These are phyloP conservation scores for Euphydryas editha DNA, from an alignment of 2,888 invertebrate genomes.

Conservation along the genomic window DNA sequence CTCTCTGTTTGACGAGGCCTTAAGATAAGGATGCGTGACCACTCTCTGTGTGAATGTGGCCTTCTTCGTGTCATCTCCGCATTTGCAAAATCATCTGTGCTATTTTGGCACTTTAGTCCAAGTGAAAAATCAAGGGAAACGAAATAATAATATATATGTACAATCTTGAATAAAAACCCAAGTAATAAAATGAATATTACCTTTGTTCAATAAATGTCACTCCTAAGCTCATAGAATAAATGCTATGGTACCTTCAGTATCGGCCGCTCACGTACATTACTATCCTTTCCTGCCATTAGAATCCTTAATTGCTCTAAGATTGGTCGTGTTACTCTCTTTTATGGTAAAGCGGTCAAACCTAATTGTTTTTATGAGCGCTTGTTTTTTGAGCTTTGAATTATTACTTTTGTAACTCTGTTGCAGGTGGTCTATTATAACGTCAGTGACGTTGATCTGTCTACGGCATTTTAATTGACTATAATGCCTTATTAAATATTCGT, in stretches of 20 bases:
- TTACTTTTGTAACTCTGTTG: slow-evolving; percentile 67
- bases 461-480: slow-evolving; percentile 65
- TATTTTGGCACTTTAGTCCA: no score
- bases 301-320: slow-evolving; percentile 78
- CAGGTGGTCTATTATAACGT: slow-evolving; percentile 73
- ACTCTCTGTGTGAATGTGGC: no score
- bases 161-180: no score
- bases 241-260: slow-evolving; percentile 47
- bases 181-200: neutral
- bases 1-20: no score
- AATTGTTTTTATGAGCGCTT: slow-evolving; percentile 81
- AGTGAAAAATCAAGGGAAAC: no score
- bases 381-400: slow-evolving; percentile 70
- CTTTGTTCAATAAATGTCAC: slow-evolving; percentile 17
- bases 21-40: no score
- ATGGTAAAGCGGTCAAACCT: slow-evolving; percentile 80
- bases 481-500: slow-evolving; percentile 47
- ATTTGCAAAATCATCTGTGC: no score
- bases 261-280: slow-evolving; percentile 60
- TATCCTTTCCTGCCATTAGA: slow-evolving; percentile 78
- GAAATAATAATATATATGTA: no score
- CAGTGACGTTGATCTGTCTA: slow-evolving; percentile 57
- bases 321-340: slow-evolving; percentile 79
- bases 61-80: no score
- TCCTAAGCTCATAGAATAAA: slow-evolving; percentile 33